Base-by-base conservation (phyloP, 2,888 invertebrate species). In the Lydus trimaculatus region DNA sequence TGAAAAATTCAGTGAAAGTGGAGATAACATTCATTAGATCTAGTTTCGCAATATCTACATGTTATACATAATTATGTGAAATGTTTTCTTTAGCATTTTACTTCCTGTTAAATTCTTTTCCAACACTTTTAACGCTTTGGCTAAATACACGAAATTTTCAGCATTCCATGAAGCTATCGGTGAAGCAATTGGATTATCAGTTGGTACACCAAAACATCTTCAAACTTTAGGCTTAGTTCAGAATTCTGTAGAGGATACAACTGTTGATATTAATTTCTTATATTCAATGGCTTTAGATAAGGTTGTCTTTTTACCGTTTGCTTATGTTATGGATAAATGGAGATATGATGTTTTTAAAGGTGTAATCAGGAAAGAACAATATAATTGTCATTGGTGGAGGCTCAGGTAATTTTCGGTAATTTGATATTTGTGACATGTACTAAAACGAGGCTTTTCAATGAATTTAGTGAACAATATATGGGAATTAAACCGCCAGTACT, bases 81-180 rank as follows among this genome's bases (percentile, higher is more conserved):
- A 63, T 48, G 20, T 36, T 58, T 28, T 67, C 61, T 64, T 70
- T 67, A 70, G 3, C 11, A 64, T 61, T 39, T 15, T 66, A 39
- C 31, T 28, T 64, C 31, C 31, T 52, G 58, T 23, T 63, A 23
- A 25, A 39, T 56, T 20, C 4, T 13, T 25, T 56, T 28, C 11
- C 5, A 23, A 56, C 11, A 3, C 13, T 25, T 15, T 13, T 70
- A 17, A 43, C 13, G 4, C 4, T 2, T 36, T 36, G 15, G 13
- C 4, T 36, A 36, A 36, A 59, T 58, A 23, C 7, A 61, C 3
- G 17, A 68, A 13, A 8, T 75, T 81, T 80, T 4, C 86, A 91
- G 97, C 95, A 75, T 97, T 97, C 82, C 97, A 97, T 83, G 97
- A 97, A 85, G 97, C 96, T 0, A 90, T 97, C 17, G 97, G 97